These are phyloP conservation scores for Himalopsyche kuldschensis DNA, from an alignment of 2,888 invertebrate species.

Conservation along the genomic window DNA sequence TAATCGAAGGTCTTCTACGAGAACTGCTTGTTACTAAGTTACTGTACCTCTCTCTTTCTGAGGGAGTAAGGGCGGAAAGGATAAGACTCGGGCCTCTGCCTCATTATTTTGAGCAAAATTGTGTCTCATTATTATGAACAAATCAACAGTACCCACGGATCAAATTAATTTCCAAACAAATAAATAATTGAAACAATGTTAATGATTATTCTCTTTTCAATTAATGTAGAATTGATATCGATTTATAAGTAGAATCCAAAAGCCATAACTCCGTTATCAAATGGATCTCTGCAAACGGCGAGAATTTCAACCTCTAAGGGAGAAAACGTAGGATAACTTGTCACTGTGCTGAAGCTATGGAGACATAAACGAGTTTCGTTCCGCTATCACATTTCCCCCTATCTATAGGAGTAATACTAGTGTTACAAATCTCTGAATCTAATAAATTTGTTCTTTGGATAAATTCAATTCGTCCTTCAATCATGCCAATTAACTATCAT, in stretches of 20 bases:
- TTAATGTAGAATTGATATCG: not conserved
- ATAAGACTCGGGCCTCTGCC: too few species aligned
- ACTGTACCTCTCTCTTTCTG: too few species aligned
- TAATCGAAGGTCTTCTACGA: too few species aligned
- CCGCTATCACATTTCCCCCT: not conserved
- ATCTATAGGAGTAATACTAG: not conserved
- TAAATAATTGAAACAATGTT: too few species aligned
- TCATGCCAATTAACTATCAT: too few species aligned
- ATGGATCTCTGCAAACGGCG: not conserved
- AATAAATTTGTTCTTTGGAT: not conserved
- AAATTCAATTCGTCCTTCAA: not conserved
- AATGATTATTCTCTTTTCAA: too few species aligned
- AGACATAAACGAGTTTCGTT: not conserved
- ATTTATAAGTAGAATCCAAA: not conserved
- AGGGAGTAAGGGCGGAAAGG: too few species aligned
- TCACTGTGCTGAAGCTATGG: not conserved
- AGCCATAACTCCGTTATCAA: not conserved
- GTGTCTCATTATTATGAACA: too few species aligned
- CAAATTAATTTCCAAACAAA: too few species aligned
- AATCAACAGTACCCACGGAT: too few species aligned
- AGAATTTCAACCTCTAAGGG: not conserved
- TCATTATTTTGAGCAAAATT: too few species aligned
- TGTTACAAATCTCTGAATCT: not conserved
- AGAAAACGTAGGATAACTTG: not conserved
- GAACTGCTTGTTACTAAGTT: too few species aligned